Evolutionary conservation across 2,113 vertebrate species (phyloP).

Genomic region (Oncorhynchus gorbuscha): DNA sequence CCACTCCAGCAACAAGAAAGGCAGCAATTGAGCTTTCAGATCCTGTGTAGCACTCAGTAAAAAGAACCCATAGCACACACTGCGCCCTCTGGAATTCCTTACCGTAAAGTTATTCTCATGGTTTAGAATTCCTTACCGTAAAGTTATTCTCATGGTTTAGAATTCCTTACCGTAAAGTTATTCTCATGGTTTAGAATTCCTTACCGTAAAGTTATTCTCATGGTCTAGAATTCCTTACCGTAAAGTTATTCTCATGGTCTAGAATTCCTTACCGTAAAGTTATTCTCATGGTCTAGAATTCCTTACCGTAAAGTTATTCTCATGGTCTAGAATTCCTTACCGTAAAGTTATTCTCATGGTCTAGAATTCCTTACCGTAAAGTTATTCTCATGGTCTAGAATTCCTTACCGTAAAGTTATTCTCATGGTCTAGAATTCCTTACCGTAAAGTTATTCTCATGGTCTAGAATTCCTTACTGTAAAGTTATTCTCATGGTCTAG

Average conservation of each 20-base stretch:
- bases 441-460: background rate
- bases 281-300: background rate
- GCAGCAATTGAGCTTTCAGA: constrained; percentile 36
- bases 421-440: background rate
- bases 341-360: background rate
- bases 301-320: background rate
- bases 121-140: too few relatives aligned
- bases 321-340: too few relatives aligned
- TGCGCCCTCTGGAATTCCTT: background rate
- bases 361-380: background rate
- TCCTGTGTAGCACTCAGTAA: background rate
- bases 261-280: background rate
- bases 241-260: too few relatives aligned
- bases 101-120: background rate
- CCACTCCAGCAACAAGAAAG: constrained; percentile 42
- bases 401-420: background rate
- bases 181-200: background rate
- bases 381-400: too few relatives aligned
- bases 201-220: background rate
- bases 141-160: too few relatives aligned
- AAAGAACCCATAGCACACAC: background rate
- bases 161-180: background rate
- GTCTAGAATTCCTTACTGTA: too few relatives aligned
- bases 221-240: too few relatives aligned
- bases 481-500: background rate